Conservation (phyloP, 2,797 vertebrate genomes). For the Tenualosa ilisha region DNA sequence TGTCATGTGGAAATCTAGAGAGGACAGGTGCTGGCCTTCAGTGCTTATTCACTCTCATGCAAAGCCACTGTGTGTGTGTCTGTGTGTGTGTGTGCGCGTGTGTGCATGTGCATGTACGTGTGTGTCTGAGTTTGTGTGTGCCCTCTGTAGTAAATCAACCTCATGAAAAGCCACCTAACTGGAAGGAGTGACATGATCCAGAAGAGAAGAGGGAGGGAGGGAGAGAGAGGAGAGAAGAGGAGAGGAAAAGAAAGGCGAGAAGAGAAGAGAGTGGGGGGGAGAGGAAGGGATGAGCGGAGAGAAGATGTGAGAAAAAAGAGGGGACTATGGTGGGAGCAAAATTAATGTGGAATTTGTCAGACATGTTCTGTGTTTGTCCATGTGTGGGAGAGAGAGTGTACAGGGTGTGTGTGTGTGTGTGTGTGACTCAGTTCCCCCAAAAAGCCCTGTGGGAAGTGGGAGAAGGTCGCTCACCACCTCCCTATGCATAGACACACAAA, state of each 20-base stretch:
- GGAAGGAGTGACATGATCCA: not conserved
- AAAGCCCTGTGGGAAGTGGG: constrained; percentile 52
- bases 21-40: too few relatives aligned
- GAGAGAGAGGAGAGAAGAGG: not conserved
- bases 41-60: too few relatives aligned
- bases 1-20: too few relatives aligned
- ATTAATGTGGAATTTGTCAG: not conserved
- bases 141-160: not conserved
- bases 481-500: constrained; percentile 55
- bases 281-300: not conserved
- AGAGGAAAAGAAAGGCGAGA: not conserved
- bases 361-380: not conserved
- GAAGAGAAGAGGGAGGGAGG: not conserved
- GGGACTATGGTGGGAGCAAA: too few relatives aligned
- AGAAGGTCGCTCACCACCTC: constrained; percentile 58
- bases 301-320: not conserved
- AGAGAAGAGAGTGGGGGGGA: not conserved
- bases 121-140: not conserved
- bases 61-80: not conserved
- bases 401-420: constrained; percentile 26
- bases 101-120: not conserved
- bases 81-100: not conserved
- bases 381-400: constrained; percentile 7
- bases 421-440: constrained; percentile 66
- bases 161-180: not conserved